Percentiles rank a stretch among this genome's conserved stretches.
Conservation (phyloP, 2,888 invertebrate species). For the Leucophenga maculata region DNA sequence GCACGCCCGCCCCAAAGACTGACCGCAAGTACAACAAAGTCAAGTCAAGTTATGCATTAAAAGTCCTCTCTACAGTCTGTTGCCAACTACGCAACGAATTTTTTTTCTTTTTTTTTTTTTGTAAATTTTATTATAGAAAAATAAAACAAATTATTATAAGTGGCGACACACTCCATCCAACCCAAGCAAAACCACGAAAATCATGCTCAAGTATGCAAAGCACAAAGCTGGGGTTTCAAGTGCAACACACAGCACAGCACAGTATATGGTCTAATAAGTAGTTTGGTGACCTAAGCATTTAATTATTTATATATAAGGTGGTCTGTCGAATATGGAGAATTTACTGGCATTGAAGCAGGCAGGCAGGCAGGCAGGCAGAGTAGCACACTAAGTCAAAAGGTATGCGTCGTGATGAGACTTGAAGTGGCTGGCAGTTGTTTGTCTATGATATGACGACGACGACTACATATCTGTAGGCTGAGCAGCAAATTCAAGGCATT, state of each 20-base stretch:
- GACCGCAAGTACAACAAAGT: neutral
- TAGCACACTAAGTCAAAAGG: neutral
- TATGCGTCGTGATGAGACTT: neutral
- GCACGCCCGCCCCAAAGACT: neutral
- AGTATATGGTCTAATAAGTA: neutral
- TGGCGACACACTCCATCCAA: neutral
- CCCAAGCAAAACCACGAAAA: too few species aligned
- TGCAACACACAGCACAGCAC: neutral
- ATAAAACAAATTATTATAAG: neutral
- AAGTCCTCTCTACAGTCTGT: neutral
- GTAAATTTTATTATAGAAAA: neutral
- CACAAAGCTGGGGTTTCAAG: neutral
- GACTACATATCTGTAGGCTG: too few species aligned
- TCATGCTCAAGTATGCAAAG: slow-evolving; percentile 3
- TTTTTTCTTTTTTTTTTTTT: neutral
- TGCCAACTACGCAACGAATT: neutral
- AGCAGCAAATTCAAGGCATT: too few species aligned
- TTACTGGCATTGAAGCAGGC: neutral
- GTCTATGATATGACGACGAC: too few species aligned
- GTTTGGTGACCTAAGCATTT: neutral
- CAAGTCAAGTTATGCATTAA: neutral
- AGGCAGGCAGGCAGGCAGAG: neutral
- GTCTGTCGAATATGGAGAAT: too few species aligned
- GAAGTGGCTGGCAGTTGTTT: neutral
- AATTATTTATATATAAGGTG: too few species aligned